These are phyloP conservation scores for Ciconia maguari DNA, from an alignment of 2,113 vertebrate genomes.

Conservation along the genomic window DNA sequence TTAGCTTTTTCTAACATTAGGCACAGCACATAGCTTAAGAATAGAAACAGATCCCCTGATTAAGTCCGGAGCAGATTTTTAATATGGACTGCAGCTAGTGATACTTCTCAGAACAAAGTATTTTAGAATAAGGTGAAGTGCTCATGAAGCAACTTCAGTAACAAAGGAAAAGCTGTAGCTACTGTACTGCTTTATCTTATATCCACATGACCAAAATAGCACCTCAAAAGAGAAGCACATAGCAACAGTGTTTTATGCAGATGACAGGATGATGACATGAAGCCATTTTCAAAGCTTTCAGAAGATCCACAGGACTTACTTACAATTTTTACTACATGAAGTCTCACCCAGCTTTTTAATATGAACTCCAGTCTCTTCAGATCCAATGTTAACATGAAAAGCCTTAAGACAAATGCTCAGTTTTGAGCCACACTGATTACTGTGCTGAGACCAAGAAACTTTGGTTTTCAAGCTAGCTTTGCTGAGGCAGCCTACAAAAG, in stretches of 20 bases:
- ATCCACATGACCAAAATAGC: fast-evolving
- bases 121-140: background rate
- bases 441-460: background rate
- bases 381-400: background rate
- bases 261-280: background rate
- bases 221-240: background rate
- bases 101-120: background rate
- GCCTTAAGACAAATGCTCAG: background rate
- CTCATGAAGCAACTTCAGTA: background rate
- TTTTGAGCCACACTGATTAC: background rate
- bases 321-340: background rate
- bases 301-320: background rate
- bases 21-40: background rate
- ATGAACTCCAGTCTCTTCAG: background rate
- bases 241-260: background rate
- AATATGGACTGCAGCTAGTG: background rate
- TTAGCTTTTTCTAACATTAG: background rate
- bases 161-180: background rate
- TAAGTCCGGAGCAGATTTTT: background rate
- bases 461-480: background rate
- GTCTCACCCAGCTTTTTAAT: background rate
- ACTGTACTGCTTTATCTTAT: background rate
- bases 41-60: background rate
- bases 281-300: background rate
- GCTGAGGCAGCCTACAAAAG: background rate